Conservation (phyloP, 2,888 invertebrate species). For the Pachliopta kotzebuea region DNA sequence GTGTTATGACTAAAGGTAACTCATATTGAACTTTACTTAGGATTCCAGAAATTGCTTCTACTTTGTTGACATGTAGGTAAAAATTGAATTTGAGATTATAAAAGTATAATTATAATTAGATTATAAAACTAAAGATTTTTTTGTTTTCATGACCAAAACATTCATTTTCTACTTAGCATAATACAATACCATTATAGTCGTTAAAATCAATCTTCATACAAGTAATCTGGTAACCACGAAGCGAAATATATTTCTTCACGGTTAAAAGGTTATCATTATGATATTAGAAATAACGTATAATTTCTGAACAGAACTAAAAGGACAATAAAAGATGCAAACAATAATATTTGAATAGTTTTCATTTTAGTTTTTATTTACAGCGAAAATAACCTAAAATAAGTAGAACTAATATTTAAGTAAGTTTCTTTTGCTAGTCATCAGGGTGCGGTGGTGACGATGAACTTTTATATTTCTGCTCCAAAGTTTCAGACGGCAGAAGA, state of each 20-base stretch:
- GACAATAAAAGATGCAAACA: neutral
- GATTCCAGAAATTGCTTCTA: too few relatives aligned
- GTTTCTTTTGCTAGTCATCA: slow-evolving; percentile 11
- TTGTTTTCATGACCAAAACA: too few relatives aligned
- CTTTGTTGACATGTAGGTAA: too few relatives aligned
- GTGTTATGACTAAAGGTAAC: too few relatives aligned
- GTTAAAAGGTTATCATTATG: slow-evolving; percentile 4
- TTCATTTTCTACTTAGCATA: too few relatives aligned
- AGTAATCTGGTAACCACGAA: neutral
- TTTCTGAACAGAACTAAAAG: slow-evolving; percentile 1
- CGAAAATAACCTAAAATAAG: slow-evolving; percentile 1
- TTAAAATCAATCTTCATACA: neutral
- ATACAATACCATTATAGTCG: neutral
- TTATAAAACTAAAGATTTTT: too few relatives aligned
- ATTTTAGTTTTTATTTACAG: slow-evolving; percentile 2
- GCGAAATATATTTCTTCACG: neutral
- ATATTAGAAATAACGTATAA: neutral
- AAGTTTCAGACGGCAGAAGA: slow-evolving; percentile 17
- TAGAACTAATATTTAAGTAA: neutral
- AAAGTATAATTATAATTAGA: too few relatives aligned
- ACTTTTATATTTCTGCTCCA: slow-evolving; percentile 18
- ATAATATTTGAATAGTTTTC: neutral
- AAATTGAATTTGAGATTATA: too few relatives aligned
- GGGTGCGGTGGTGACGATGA: slow-evolving; percentile 25
- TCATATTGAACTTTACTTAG: too few relatives aligned